Evolutionary conservation across 1,140 invertebrate species (phyloP), one percentile per base, ranked within the genome.

Genomic region (Drosophila lacertosa): DNA sequence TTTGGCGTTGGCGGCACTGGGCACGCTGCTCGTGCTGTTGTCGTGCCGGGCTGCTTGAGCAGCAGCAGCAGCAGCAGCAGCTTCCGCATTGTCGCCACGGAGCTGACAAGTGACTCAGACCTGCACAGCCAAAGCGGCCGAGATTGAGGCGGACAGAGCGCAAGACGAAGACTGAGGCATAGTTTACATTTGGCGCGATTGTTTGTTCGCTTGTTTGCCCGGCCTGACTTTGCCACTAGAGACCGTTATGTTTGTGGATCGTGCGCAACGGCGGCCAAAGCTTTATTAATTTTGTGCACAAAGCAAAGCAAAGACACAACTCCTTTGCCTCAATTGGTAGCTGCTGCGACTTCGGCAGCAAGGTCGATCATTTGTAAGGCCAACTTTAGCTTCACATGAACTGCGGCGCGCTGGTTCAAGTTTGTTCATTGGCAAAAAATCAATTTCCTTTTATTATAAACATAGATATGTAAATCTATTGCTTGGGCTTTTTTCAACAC

Each of bases 211-310:
- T 74, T 37, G 53, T 64, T 47, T 33, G 59, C 50, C 42, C 16
- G 60, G 40, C 50, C 33, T 54, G 66, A 13, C 59, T 62, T 55
- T 74, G 63, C 64, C 65, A 74, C 70, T 48, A 59, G 40, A 47
- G 39, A 81, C 81, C 81, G 81, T 88, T 81, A 88, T 81, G 70
- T 77, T 81, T 77, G 77, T 65, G 59, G 55, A 86, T 88, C 77
- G 77, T 80, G 77, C 69, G 18, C 60, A 45, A 32, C 65, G 51
- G 53, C 68, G 51, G 35, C 69, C 64, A 51, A 42, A 67, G 67
- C 67, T 74, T 84, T 84, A 84, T 84, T 84, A 84, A 84, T 86
- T 79, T 81, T 58, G 48, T 58, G 62, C 29, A 59, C 48, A 69
- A 13, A n/a, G 3, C 33, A n/a, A n/a, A n/a, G n/a, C 42, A 20